Percentiles rank a stretch among this genome's conserved stretches.
Evolutionary conservation across 2,113 vertebrate species (phyloP).

Genomic region (Fulmarus glacialis): DNA sequence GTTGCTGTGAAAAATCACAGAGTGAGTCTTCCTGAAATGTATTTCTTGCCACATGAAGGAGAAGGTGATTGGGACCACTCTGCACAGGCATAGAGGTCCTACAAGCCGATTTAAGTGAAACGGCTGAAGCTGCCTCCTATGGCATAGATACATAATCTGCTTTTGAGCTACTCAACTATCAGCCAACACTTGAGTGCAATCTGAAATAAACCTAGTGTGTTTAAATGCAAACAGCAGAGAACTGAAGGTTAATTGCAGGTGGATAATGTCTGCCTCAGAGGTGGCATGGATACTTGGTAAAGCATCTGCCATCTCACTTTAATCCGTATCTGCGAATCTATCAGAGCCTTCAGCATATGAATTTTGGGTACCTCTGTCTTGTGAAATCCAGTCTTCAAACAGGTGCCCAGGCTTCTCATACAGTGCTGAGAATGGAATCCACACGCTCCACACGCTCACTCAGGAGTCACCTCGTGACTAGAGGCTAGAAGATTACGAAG

Average conservation of each 20-base stretch:
- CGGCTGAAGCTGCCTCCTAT: fast-evolving
- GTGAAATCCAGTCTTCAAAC: not conserved
- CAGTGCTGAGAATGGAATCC: not conserved
- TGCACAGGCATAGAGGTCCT: not conserved
- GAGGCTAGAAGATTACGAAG: fast-evolving
- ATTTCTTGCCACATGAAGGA: not conserved
- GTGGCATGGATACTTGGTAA: not conserved
- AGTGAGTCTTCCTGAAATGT: not conserved
- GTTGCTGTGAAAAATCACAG: not conserved
- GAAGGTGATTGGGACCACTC: not conserved
- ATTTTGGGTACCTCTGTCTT: not conserved
- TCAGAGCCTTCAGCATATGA: fast-evolving
- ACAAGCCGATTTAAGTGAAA: not conserved
- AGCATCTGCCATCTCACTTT: not conserved
- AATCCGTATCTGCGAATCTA: not conserved
- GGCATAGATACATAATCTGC: fast-evolving
- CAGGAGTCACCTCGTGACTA: too few relatives aligned
- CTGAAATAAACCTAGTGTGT: not conserved
- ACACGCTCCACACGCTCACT: not conserved
- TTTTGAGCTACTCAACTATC: not conserved
- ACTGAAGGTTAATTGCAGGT: not conserved
- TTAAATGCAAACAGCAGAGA: not conserved
- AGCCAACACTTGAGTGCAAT: not conserved
- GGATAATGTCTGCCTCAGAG: not conserved
- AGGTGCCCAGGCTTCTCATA: fast-evolving